phyloP scores from a whole-genome alignment of 2,113 vertebrate species.

The Lophochroa leadbeateri region DNA sequence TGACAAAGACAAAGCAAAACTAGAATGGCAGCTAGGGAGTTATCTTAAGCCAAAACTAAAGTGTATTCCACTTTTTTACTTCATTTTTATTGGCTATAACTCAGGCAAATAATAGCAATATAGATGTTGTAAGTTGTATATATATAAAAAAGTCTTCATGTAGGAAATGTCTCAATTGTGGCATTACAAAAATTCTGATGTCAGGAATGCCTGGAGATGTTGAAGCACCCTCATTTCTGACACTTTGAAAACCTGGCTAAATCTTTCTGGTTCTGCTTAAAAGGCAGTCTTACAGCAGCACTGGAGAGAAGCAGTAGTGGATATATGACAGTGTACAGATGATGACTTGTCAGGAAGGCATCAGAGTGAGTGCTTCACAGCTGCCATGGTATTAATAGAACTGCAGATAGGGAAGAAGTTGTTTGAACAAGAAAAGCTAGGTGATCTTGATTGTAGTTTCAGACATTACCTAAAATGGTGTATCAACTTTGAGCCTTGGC shows the following conservation, averaged over 20 bases:
- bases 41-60: background rate
- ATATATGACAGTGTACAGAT: background rate
- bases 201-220: background rate
- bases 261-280: background rate
- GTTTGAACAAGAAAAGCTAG: background rate
- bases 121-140: background rate
- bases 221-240: background rate
- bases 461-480: background rate
- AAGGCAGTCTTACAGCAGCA: background rate
- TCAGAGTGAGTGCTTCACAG: background rate
- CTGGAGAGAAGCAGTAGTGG: background rate
- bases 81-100: background rate
- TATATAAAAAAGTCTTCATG: background rate
- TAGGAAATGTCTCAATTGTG: background rate
- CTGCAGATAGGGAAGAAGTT: background rate
- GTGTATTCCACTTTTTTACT: background rate
- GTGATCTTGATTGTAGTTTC: background rate
- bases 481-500: background rate
- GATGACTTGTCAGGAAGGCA: background rate
- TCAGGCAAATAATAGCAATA: background rate
- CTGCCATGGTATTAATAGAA: background rate
- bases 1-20: background rate
- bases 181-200: background rate
- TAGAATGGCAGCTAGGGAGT: background rate
- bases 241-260: background rate